A percentile compares a stretch with the other conserved stretches of the same genome.
Evolutionary conservation across 2,797 vertebrate genomes (phyloP).

Genomic region (Phrynocephalus vlangalii): DNA sequence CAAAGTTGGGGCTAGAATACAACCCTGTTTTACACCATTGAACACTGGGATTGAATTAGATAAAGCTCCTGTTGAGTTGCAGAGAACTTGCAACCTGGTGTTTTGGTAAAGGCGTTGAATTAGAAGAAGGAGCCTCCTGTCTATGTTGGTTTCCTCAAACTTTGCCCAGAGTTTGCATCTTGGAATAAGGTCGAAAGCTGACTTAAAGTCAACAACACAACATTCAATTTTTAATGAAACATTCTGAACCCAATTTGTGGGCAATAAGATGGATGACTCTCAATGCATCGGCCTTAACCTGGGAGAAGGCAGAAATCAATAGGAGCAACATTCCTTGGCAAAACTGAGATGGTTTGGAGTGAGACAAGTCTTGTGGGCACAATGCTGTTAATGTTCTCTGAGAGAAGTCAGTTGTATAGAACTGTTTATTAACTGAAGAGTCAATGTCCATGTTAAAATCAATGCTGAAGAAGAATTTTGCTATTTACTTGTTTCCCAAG

Average conservation of each 20-base stretch:
- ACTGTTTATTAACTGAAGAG: neutral
- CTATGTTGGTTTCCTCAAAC: no score
- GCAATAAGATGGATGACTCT: conserved; percentile 52
- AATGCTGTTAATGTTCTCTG: neutral
- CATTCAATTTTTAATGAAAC: conserved; percentile 74
- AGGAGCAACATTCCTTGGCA: conserved; percentile 3
- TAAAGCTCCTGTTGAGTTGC: no score
- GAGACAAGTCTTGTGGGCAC: neutral
- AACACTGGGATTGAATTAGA: no score
- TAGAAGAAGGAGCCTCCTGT: no score
- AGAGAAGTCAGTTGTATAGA: neutral
- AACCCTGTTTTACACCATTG: no score
- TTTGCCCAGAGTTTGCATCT: no score
- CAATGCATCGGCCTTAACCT: conserved; percentile 67
- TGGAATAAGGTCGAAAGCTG: no score
- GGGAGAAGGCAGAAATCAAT: neutral
- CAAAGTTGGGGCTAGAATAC: no score
- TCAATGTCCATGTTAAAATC: neutral
- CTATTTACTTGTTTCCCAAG: neutral
- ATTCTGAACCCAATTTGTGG: conserved; percentile 61
- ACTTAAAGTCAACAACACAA: no score
- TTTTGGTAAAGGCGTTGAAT: no score
- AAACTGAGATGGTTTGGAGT: neutral
- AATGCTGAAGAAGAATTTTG: neutral
- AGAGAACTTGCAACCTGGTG: no score